Percentiles rank a stretch among this genome's conserved stretches.
phyloP scores from a whole-genome alignment of 2,797 vertebrate species.

The Sternotherus odoratus region DNA sequence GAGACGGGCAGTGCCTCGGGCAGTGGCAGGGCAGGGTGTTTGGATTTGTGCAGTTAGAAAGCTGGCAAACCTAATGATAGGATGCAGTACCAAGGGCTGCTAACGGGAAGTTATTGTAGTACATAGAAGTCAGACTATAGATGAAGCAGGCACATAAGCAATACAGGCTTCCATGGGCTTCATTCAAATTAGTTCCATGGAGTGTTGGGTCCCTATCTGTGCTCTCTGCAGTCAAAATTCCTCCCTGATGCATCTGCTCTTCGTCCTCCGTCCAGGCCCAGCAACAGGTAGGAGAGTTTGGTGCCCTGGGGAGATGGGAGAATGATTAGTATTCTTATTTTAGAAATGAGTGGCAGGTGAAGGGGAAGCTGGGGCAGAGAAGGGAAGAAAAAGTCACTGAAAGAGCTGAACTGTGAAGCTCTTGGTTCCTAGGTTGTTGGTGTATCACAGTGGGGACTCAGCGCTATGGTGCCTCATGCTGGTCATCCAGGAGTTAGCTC shows the following conservation, averaged over 20 bases:
- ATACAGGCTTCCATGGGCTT: background rate
- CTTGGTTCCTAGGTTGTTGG: background rate
- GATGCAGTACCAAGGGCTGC: background rate
- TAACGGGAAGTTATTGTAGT: background rate
- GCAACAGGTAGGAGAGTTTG: accelerated
- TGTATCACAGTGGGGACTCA: too few species aligned
- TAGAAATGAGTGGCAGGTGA: background rate
- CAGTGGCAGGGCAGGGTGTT: too few species aligned
- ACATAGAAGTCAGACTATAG: background rate
- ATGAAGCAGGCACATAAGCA: background rate
- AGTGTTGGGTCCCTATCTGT: background rate
- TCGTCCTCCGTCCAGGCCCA: background rate
- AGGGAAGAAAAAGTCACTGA: background rate
- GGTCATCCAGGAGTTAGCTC: too few species aligned
- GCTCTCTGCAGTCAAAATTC: background rate
- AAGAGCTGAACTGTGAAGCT: background rate
- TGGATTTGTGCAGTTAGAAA: too few species aligned
- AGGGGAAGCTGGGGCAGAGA: background rate
- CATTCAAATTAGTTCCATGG: background rate
- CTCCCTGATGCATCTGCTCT: background rate
- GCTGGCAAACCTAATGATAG: too few species aligned
- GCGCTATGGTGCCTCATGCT: too few species aligned
- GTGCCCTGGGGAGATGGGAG: too few species aligned
- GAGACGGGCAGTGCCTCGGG: too few species aligned
- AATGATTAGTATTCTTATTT: background rate